Evolutionary conservation across 2,888 invertebrate genomes (phyloP), one percentile per base, ranked within the genome.

Genomic region (Heliconius ethilla): DNA sequence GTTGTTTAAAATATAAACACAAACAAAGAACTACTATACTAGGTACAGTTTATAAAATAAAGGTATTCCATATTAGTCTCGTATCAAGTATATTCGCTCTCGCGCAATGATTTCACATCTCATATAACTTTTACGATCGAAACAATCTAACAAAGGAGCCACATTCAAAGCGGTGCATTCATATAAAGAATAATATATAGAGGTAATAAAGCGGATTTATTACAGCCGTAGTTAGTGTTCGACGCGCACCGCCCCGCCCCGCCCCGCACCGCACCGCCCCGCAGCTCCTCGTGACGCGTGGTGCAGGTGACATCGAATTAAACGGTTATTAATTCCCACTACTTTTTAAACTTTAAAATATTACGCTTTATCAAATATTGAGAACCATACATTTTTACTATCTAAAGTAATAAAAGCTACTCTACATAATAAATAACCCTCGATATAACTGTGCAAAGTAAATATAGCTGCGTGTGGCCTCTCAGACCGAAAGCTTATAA

Each of bases 121-220:
- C 75, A 63, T 63, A 76, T 77, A 74, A 66, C 29, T 62, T 62
- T 62, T 66, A 73, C 73, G 40, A 75, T 67, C 62, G 66, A 76
- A 73, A 76, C 76, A 62, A 76, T 78, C 78, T 69, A 75, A 78
- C 73, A 78, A 67, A 67, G 78, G 72, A 73, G 62, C 66, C 55
- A 63, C 76, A 67, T 69, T 79, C 59, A 70, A 66, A 73, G 65
- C 75, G 45, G 40, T 75, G 75, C 59, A 70, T 72, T 55, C n/a
- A 62, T 70, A 69, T 75, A 73, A 77, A 78, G 69, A 79, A 78
- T 78, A 80, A 80, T 77, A 79, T 81, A 79, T 78, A 81, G 77
- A 63, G 59, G 78, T 74, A 75, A 81, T 79, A 79, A 79, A 79
- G 65, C 75, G 79, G 72, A 81, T 81, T 81, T 81, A 81, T 81